Evolutionary conservation across 2,797 vertebrate species (phyloP).

Genomic region (Clarias pachynema): DNA sequence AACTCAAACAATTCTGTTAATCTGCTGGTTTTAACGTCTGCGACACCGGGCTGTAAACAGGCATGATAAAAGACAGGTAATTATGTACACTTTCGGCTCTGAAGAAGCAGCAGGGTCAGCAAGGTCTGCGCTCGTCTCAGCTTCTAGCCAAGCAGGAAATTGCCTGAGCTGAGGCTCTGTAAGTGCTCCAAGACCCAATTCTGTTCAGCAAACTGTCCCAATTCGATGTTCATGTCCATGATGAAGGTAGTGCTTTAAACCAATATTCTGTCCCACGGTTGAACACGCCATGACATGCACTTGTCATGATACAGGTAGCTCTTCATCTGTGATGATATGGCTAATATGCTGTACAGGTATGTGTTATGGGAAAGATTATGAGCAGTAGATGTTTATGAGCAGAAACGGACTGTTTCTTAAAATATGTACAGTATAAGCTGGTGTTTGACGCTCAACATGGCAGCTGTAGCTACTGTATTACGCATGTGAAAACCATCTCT

Average conservation of each 20-base stretch:
- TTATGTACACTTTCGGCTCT: constrained; percentile 18
- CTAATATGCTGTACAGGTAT: background rate
- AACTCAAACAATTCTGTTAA: background rate
- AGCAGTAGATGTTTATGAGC: background rate
- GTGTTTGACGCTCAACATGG: background rate
- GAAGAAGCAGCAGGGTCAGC: constrained; percentile 17
- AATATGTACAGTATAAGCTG: background rate
- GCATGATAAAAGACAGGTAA: constrained; percentile 39
- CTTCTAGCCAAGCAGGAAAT: constrained; percentile 42
- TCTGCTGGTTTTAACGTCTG: background rate
- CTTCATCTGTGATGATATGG: background rate
- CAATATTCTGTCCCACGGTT: background rate
- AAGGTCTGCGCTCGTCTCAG: constrained; percentile 13
- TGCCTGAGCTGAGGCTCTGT: constrained; percentile 22
- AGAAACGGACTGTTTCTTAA: background rate
- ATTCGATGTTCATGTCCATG: background rate
- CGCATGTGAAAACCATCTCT: background rate
- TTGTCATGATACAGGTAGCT: too few relatives aligned
- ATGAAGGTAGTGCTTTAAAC: background rate
- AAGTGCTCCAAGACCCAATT: constrained; percentile 13
- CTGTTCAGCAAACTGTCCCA: constrained; percentile 16
- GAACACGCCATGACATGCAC: background rate
- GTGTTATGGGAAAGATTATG: background rate
- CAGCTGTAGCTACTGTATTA: background rate
- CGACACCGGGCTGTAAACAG: constrained; percentile 5